phyloP scores from a whole-genome alignment of 2,888 invertebrate species.

The Lepetodrilus schrolli region DNA sequence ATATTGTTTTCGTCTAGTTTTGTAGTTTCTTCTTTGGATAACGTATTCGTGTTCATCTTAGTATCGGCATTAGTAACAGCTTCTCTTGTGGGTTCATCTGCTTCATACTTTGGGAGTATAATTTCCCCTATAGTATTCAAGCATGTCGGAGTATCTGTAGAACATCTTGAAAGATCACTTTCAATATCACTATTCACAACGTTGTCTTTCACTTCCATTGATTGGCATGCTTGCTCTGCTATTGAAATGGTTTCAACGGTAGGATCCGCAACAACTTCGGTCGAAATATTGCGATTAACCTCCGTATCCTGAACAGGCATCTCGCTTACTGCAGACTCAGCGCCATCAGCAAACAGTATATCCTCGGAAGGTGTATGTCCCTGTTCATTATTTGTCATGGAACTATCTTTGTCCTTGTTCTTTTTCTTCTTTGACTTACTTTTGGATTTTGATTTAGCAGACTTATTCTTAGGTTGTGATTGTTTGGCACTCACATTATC shows the following conservation, averaged over 20 bases:
- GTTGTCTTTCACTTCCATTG: neutral
- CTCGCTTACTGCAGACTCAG: neutral
- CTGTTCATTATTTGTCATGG: neutral
- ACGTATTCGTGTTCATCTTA: too few relatives aligned
- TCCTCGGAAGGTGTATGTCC: neutral
- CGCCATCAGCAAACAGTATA: neutral
- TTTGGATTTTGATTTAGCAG: constrained; percentile 21
- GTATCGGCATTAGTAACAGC: too few relatives aligned
- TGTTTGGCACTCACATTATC: neutral
- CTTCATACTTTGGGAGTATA: too few relatives aligned
- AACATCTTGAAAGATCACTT: too few relatives aligned
- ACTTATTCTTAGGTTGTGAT: neutral
- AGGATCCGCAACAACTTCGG: neutral
- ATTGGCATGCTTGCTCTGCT: neutral
- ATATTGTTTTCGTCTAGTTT: neutral
- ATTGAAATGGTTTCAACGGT: neutral
- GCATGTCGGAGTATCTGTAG: too few relatives aligned
- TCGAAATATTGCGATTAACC: neutral
- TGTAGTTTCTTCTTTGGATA: neutral
- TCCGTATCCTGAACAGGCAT: neutral
- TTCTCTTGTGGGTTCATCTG: too few relatives aligned
- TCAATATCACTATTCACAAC: neutral
- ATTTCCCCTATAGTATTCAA: too few relatives aligned
- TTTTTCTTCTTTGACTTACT: neutral
- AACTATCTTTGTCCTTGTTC: neutral